Evolutionary conservation across 2,113 vertebrate species (phyloP).

Genomic region (Progne subis): DNA sequence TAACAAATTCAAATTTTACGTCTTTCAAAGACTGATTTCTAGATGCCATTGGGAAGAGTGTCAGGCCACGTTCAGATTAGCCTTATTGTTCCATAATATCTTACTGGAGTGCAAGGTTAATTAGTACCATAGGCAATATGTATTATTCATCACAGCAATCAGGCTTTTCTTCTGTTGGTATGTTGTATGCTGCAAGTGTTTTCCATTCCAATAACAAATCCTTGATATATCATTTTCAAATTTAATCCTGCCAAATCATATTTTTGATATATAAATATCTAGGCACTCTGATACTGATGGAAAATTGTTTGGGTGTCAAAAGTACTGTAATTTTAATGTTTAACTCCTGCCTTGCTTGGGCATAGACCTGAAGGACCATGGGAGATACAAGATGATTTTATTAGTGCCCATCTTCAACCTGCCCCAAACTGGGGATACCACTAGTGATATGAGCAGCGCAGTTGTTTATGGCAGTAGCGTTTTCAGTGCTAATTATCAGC

Average conservation of each 20-base stretch:
- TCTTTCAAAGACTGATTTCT: conserved; percentile 39
- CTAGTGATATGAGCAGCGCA: background rate
- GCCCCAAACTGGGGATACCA: background rate
- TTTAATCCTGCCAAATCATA: conserved; percentile 58
- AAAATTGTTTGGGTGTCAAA: background rate
- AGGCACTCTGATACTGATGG: background rate
- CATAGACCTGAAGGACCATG: background rate
- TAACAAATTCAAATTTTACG: background rate
- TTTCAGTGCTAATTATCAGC: background rate
- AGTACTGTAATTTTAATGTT: background rate
- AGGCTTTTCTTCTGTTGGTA: conserved; percentile 61
- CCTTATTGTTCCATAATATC: conserved; percentile 69
- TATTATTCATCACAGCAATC: conserved; percentile 75
- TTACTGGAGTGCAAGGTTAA: conserved; percentile 74
- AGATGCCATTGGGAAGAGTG: conserved; percentile 55
- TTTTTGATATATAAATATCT: conserved; percentile 35
- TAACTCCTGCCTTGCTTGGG: background rate
- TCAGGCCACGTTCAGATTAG: conserved; percentile 71
- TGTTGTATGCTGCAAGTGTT: conserved; percentile 53
- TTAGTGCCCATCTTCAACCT: background rate
- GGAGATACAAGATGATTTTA: background rate
- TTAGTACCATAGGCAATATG: conserved; percentile 72
- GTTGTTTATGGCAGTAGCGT: background rate
- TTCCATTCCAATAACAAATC: conserved; percentile 49
- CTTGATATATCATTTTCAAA: conserved; percentile 61